phyloP scores from a whole-genome alignment of 2,888 invertebrate species.

The Anaspis maculata region DNA sequence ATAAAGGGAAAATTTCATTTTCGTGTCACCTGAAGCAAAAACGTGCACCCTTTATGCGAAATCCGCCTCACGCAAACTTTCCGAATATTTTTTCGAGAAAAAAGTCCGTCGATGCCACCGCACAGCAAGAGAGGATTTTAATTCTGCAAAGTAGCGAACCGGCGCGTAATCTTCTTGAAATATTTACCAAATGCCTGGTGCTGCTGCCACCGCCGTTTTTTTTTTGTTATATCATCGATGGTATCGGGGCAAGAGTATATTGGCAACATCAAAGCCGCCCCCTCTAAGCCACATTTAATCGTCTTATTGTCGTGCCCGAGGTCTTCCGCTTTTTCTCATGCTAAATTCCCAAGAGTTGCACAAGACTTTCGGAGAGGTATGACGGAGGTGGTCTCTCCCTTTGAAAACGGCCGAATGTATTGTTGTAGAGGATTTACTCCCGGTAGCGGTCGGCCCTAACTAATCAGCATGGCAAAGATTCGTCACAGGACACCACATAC shows the following conservation, averaged over 20 bases:
- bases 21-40: too few species aligned
- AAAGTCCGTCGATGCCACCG: too few species aligned
- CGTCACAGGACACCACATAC: constrained; percentile 18
- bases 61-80: too few species aligned
- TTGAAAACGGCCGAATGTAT: constrained; percentile 17
- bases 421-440: constrained; percentile 18
- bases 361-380: constrained; percentile 5
- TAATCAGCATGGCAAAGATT: constrained; percentile 23
- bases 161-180: constrained; percentile 1
- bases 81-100: too few species aligned
- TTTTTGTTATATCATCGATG: too few species aligned
- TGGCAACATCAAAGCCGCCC: constrained; percentile 3
- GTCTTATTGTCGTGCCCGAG: constrained; percentile 1
- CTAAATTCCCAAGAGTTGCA: background rate
- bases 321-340: too few species aligned
- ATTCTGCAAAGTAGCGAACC: background rate
- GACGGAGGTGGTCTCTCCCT: constrained; percentile 19
- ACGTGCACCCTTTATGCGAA: too few species aligned
- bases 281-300: background rate
- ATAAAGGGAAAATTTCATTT: too few species aligned
- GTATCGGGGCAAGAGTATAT: constrained; percentile 1
- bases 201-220: too few species aligned
- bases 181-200: constrained; percentile 1
- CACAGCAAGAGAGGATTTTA: too few species aligned
- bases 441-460: constrained; percentile 15